Evolutionary conservation across 2,113 vertebrate genomes (phyloP), one percentile per base, ranked within the genome.

Genomic region (Columba livia): DNA sequence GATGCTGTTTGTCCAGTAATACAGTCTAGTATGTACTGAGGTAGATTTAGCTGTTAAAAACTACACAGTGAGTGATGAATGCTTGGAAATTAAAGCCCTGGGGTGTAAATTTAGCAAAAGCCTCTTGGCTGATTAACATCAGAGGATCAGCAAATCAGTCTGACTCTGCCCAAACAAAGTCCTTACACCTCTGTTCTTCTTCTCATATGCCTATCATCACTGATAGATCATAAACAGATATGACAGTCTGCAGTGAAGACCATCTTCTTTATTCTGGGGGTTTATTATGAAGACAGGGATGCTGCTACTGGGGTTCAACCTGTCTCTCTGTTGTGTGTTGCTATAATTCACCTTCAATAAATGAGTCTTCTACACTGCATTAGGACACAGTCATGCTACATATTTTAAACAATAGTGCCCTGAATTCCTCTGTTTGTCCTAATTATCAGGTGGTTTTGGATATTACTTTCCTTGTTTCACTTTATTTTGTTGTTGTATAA

Each of bases 181-280:
- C 29, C 19, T 15, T 66, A n/a, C 7, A 57, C 7, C 7, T 78
- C 19, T 53, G 5, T 78, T 53, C 19, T 66, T 29, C 19, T 47
- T 36, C 5, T 18, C 18, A 10, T 48, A 32, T 15, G 4, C 2
- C 9, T 57, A 51, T n/a, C n/a, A 38, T 11, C 28, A 66, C 40
- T 57, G 56, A 17, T 5, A 71, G 15, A 14, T 36, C 7, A 42
- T 47, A 84, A 65, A 88, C 36, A 20, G 4, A 31, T 47, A 19
- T 72, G 14, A 5, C 40, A 72, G 66, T 77, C 14, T 28, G 6
- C 29, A 42, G 7, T 13, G n/a, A 62, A 24, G 6, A 53, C 5
- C 2, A n/a, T 58, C 3, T 19, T 67, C 40, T 83, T 75, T 79
- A n/a, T 42, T 75, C n/a, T 47, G 0, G 0, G 29, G 7, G 8